These are phyloP conservation scores for Beaufortia kweichowensis DNA, from an alignment of 2,113 vertebrate species.

Conservation along the genomic window DNA sequence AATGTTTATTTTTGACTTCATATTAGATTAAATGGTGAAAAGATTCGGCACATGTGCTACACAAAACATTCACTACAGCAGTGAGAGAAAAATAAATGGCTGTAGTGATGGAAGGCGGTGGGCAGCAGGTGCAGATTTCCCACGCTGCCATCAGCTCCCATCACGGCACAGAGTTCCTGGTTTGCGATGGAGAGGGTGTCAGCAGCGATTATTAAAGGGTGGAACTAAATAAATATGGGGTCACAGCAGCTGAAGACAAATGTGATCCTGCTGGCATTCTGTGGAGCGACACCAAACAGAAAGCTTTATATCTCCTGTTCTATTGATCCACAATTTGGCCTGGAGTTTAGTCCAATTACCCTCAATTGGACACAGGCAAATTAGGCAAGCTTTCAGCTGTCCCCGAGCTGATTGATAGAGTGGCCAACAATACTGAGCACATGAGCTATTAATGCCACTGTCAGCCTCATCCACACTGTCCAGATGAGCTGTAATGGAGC, in stretches of 20 bases:
- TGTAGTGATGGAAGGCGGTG: not conserved
- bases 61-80: not conserved
- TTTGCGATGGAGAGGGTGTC: not conserved
- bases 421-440: constrained; percentile 37
- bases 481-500: constrained; percentile 20
- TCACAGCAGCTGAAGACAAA: not conserved
- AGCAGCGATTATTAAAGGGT: not conserved
- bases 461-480: constrained; percentile 17
- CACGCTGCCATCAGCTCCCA: not conserved
- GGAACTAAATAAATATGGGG: constrained; percentile 4
- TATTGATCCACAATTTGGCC: constrained; percentile 40
- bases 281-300: constrained; percentile 7
- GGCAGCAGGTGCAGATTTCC: constrained; percentile 13
- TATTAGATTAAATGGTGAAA: not conserved
- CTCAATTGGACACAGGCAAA: constrained; percentile 50
- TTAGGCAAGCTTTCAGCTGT: constrained; percentile 45
- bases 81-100: constrained; percentile 3
- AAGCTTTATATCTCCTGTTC: not conserved
- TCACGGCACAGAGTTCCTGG: not conserved
- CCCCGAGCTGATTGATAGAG: constrained; percentile 40
- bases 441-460: constrained; percentile 37
- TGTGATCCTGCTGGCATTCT: not conserved
- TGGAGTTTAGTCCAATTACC: constrained; percentile 52
- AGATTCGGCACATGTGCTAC: not conserved
- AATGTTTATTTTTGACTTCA: too few species aligned